Evolutionary conservation across 2,113 vertebrate species (phyloP).

Genomic region (Peromyscus maniculatus): DNA sequence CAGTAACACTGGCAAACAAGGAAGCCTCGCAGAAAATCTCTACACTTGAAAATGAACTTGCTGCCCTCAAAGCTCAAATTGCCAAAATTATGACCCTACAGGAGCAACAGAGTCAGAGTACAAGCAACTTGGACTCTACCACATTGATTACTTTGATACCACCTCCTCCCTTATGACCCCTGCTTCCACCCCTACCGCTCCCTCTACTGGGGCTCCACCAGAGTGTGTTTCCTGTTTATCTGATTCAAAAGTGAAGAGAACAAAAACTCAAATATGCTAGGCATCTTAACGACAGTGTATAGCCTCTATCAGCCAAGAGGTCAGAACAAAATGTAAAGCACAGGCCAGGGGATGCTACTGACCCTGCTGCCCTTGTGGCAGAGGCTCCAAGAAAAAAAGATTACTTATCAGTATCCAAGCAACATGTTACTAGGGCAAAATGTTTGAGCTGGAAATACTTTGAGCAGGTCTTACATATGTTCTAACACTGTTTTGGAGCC

Average conservation of each 20-base stretch:
- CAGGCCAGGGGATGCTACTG: slow-evolving; percentile 88
- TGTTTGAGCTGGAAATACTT: not conserved
- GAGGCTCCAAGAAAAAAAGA: slow-evolving; percentile 94
- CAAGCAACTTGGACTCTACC: not conserved
- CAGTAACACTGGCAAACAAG: slow-evolving; percentile 81
- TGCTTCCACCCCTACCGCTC: slow-evolving; percentile 85
- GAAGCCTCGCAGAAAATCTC: slow-evolving; percentile 96
- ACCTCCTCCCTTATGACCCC: slow-evolving; percentile 78
- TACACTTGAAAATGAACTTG: slow-evolving; percentile 94
- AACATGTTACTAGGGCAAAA: not conserved
- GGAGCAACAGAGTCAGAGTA: slow-evolving; percentile 88
- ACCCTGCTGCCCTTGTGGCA: slow-evolving; percentile 93
- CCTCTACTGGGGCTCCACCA: slow-evolving; percentile 82
- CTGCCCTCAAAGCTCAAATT: slow-evolving; percentile 93
- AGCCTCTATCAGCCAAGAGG: slow-evolving; percentile 94
- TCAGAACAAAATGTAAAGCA: slow-evolving; percentile 85
- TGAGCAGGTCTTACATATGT: not conserved
- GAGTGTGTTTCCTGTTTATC: slow-evolving; percentile 91
- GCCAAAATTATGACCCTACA: slow-evolving; percentile 95
- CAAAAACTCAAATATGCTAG: slow-evolving; percentile 93
- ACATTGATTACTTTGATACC: not conserved
- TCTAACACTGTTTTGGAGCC: not conserved
- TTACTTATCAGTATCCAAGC: slow-evolving; percentile 92
- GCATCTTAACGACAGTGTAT: slow-evolving; percentile 96
- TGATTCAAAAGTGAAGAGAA: slow-evolving; percentile 93